Base-by-base conservation (phyloP, 2,113 vertebrate genomes). In the Sisor rabdophorus region DNA sequence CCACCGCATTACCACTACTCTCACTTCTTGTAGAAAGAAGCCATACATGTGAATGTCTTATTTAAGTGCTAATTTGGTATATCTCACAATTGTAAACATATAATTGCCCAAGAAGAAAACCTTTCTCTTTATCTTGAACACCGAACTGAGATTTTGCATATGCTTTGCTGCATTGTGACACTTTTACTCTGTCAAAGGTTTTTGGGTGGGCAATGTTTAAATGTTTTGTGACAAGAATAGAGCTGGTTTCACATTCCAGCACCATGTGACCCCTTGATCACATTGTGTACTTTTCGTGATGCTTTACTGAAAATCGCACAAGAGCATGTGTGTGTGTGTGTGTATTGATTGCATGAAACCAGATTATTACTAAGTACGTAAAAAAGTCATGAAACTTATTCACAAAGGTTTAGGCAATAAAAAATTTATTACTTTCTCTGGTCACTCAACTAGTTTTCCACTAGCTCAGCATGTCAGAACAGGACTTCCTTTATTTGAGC, bases 401-500 rank as follows among this genome's bases (percentile, higher is more conserved):
- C 24, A 22, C 12, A 36, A 53, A 56, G 40, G 30, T 6, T 20
- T 19, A 70, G 32, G n/a, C 40, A 16, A 70, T n/a, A n/a, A n/a
- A n/a, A n/a, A n/a, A 83, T 82, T 89, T 87, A 91, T 86, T 86
- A 80, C 84, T 88, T 89, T 88, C 89, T 87, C 64, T 81, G 86
- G 89, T 88, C 88, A 85, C 84, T 86, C 80, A 80, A 81, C 86
- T 84, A 73, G 84, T 88, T 91, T 92, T 90, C 91, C 90, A 91
- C 88, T 87, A 82, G 83, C 86, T 92, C 90, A 91, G 89, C 91
- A 91, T 73, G 83, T 89, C 87, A 78, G 82, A 75, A 81, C 82
- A 84, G 80, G 73, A 82, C 90, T 91, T 90, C 90, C 90, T 81
- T 84, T 86, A 89, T 86, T 86, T 78, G 69, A 52, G 75, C 73